A percentile compares a stretch with the other conserved stretches of the same genome.
Conservation (phyloP, 2,888 invertebrate genomes). For the Parasteatoda lunata region DNA sequence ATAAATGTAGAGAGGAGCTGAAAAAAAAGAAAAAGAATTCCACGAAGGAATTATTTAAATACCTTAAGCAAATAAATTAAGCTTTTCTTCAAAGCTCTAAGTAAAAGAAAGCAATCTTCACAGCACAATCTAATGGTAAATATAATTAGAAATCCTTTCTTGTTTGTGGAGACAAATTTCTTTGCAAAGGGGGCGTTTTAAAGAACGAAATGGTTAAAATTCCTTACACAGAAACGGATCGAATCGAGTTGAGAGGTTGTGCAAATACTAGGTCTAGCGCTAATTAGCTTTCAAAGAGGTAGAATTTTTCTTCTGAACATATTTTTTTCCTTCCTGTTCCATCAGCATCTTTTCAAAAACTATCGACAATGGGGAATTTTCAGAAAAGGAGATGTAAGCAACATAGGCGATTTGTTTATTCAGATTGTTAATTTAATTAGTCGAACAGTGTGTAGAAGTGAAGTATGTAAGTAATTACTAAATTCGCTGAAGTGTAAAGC, state of each 20-base stretch:
- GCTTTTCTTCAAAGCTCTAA: constrained; percentile 9
- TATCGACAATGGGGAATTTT: neutral
- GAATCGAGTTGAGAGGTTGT: constrained; percentile 8
- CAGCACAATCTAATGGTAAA: constrained; percentile 36
- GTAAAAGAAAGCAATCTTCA: neutral
- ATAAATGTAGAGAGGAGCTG: constrained; percentile 17
- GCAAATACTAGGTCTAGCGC: constrained; percentile 12
- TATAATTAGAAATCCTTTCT: constrained; percentile 55
- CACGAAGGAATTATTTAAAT: constrained; percentile 31
- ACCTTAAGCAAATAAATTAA: constrained; percentile 43
- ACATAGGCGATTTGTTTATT: constrained; percentile 10
- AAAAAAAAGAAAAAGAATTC: neutral
- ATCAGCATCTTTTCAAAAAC: neutral
- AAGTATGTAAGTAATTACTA: constrained; percentile 44
- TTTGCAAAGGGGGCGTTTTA: constrained; percentile 17
- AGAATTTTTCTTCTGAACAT: neutral
- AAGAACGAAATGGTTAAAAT: constrained; percentile 42
- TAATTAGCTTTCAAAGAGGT: constrained; percentile 37
- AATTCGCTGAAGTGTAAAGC: constrained; percentile 23
- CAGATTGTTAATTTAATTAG: constrained; percentile 42
- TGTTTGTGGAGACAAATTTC: constrained; percentile 34
- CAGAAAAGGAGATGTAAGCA: constrained; percentile 21
- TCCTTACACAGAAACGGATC: constrained; percentile 1
- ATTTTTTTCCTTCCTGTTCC: neutral
- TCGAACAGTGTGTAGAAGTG: constrained; percentile 4